Evolutionary conservation across 2,888 invertebrate genomes (phyloP).

Genomic region (Loripinus fragilis): DNA sequence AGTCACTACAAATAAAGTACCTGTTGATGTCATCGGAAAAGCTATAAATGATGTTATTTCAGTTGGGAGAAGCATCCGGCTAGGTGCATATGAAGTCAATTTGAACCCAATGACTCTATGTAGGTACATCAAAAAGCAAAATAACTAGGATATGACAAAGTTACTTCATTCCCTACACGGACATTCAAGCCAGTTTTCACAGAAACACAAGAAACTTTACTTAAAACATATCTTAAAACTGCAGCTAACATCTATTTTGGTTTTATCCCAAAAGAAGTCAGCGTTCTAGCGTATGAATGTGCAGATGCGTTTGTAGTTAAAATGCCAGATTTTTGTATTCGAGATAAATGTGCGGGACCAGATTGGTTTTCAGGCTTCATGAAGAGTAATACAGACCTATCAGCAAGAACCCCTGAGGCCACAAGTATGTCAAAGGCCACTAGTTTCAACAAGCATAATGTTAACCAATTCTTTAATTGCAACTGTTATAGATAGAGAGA

Average conservation of each 20-base stretch:
- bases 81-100: conserved; percentile 23
- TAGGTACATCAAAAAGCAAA: conserved; percentile 31
- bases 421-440: conserved; percentile 38
- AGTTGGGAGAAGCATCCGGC: conserved; percentile 16
- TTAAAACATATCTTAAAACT: conserved; percentile 29
- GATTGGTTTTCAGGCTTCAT: conserved; percentile 47
- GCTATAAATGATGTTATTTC: conserved; percentile 17
- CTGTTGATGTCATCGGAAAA: conserved; percentile 23
- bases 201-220: not conserved
- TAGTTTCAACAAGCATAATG: conserved; percentile 29
- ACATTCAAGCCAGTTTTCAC: conserved; percentile 11
- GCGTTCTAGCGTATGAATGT: conserved; percentile 44
- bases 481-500: not conserved
- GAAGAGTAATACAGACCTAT: conserved; percentile 38
- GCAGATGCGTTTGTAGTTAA: conserved; percentile 26
- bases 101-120: conserved; percentile 24
- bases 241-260: conserved; percentile 45
- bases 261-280: conserved; percentile 36
- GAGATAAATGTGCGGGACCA: conserved; percentile 24
- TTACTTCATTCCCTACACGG: not conserved
- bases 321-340: conserved; percentile 33
- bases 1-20: not conserved
- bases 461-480: conserved; percentile 10
- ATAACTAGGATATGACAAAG: conserved; percentile 3
- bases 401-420: conserved; percentile 29